phyloP scores from a whole-genome alignment of 1,140 invertebrate species.

The Anastatus disparis region DNA sequence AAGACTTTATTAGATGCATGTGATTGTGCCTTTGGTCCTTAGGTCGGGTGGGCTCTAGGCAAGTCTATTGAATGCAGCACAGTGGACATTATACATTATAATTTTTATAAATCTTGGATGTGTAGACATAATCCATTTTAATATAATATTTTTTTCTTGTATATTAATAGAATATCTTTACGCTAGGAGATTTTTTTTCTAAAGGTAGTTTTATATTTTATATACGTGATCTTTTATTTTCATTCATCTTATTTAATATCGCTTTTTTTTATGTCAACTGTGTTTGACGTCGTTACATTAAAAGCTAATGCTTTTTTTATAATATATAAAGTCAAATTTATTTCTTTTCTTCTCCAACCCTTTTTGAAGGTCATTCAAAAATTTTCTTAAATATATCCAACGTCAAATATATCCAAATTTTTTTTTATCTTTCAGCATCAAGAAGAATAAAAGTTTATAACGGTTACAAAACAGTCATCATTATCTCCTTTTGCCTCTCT shows the following conservation, averaged over 20 bases:
- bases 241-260: constrained; percentile 13
- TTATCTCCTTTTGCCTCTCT: constrained; percentile 40
- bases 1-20: constrained; percentile 61
- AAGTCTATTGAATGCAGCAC: constrained; percentile 64
- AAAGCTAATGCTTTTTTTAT: constrained; percentile 56
- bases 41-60: constrained; percentile 64
- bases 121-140: constrained; percentile 59
- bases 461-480: constrained; percentile 45
- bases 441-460: constrained; percentile 37
- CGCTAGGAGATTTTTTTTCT: constrained; percentile 49
- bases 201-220: constrained; percentile 52
- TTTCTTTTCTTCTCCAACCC: no score
- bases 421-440: constrained; percentile 31
- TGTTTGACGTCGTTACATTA: constrained; percentile 48
- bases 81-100: constrained; percentile 63
- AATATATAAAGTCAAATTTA: constrained; percentile 21
- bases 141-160: constrained; percentile 56
- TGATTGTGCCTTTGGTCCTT: constrained; percentile 67
- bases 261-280: constrained; percentile 6
- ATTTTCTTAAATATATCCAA: constrained; percentile 32
- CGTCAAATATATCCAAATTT: constrained; percentile 37
- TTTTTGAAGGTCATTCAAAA: constrained; percentile 26
- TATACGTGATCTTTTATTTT: constrained; percentile 50
- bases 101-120: constrained; percentile 65
- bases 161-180: constrained; percentile 61